phyloP scores from a whole-genome alignment of 2,797 vertebrate genomes.

The Luscinia megarhynchos region DNA sequence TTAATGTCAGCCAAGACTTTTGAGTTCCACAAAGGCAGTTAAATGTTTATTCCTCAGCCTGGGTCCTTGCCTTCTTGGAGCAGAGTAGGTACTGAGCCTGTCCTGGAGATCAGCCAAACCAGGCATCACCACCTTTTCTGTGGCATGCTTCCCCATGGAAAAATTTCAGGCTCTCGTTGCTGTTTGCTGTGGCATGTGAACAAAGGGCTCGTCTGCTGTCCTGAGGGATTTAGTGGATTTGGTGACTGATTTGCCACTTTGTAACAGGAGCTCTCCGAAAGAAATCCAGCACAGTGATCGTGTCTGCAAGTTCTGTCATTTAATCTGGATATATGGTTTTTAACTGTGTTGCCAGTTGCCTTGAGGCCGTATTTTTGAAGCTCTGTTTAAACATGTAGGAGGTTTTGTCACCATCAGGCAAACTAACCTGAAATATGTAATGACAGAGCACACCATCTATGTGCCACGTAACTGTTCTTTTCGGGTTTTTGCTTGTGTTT shows the following conservation, averaged over 20 bases:
- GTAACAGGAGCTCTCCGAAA: neutral
- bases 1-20: neutral
- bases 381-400: neutral
- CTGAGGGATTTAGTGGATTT: neutral
- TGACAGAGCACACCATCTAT: neutral
- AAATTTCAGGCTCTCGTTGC: neutral
- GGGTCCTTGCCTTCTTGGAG: neutral
- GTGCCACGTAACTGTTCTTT: neutral
- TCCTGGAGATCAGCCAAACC: neutral
- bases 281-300: neutral
- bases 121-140: neutral
- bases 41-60: constrained; percentile 5
- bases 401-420: neutral
- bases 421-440: neutral
- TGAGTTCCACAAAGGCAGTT: neutral
- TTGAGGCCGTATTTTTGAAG: neutral
- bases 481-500: neutral
- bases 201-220: neutral
- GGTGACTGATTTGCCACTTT: neutral
- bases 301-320: neutral
- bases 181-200: neutral
- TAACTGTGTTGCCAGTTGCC: neutral
- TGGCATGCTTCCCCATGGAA: neutral
- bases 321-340: neutral
- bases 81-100: neutral